These are phyloP conservation scores for Halisarca cf. caerulea DNA, from an alignment of 37 sponge, comb jelly and placozoan genomes.

Conservation along the genomic window DNA sequence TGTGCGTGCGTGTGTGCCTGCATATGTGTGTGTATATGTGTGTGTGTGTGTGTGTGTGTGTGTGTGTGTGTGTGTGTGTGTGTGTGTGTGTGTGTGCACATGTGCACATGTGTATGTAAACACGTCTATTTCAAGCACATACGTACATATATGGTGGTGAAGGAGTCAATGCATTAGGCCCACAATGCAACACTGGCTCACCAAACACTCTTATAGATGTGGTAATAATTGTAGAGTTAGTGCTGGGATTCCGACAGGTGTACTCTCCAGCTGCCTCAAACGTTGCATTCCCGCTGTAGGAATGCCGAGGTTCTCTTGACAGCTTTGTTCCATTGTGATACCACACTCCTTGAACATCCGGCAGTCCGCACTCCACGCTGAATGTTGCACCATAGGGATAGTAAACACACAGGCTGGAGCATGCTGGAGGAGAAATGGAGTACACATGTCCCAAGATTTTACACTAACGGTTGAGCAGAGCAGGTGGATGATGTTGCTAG, in stretches of 20 bases:
- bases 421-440: too few relatives aligned
- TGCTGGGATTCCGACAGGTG: not conserved
- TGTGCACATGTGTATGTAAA: too few relatives aligned
- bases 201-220: not conserved
- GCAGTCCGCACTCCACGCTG: too few relatives aligned
- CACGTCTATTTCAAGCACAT: too few relatives aligned
- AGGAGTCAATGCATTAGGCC: not conserved
- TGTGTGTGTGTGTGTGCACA: not conserved
- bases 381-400: too few relatives aligned
- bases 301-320: too few relatives aligned
- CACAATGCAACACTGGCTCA: not conserved
- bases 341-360: too few relatives aligned
- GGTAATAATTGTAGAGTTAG: not conserved
- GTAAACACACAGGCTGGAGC: too few relatives aligned
- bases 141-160: not conserved
- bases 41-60: not conserved
- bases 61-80: not conserved
- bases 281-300: not conserved
- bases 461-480: too few relatives aligned
- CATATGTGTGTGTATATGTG: not conserved
- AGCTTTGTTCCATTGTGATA: too few relatives aligned
- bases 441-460: too few relatives aligned
- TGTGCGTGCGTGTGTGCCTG: slow-evolving; percentile 10
- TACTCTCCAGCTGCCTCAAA: not conserved
- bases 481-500: too few relatives aligned